Conservation (phyloP, 2,797 vertebrate species). For the Pipistrellus pygmaeus region DNA sequence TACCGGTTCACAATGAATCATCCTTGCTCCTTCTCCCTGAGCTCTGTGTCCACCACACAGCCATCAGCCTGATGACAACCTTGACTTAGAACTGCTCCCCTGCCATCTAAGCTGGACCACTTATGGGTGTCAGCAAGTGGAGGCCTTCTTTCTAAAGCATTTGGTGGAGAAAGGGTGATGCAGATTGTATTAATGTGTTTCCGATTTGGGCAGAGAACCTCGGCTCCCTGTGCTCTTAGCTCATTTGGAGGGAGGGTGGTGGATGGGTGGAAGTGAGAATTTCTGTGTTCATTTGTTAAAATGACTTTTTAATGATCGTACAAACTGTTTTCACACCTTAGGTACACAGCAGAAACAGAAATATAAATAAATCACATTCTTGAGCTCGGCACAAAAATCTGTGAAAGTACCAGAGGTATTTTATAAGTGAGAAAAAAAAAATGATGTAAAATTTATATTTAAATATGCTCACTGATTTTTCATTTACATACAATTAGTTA, state of each 20-base stretch:
- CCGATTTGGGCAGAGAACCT: background rate
- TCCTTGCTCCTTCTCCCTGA: background rate
- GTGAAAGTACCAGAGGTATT: background rate
- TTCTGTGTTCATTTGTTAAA: constrained; percentile 69
- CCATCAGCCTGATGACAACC: background rate
- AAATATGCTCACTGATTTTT: constrained; percentile 59
- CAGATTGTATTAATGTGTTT: background rate
- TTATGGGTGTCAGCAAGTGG: too few species aligned
- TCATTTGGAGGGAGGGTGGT: background rate
- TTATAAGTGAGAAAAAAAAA: background rate
- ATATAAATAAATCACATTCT: constrained; percentile 61
- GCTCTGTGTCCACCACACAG: background rate
- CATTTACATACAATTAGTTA: constrained; percentile 68
- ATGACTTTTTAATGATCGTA: constrained; percentile 74
- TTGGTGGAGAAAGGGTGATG: background rate
- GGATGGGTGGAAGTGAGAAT: background rate
- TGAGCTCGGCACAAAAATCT: constrained; percentile 33
- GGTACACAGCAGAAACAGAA: constrained; percentile 60
- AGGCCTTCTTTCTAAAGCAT: background rate
- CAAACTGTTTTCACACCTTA: constrained; percentile 64
- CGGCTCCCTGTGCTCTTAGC: background rate
- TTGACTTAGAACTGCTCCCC: background rate
- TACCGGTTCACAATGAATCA: background rate
- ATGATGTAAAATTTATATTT: constrained; percentile 60
- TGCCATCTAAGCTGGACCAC: background rate